These are phyloP conservation scores for Acanthurus lineatus DNA, from an alignment of 2,797 vertebrate species.

Conservation along the genomic window DNA sequence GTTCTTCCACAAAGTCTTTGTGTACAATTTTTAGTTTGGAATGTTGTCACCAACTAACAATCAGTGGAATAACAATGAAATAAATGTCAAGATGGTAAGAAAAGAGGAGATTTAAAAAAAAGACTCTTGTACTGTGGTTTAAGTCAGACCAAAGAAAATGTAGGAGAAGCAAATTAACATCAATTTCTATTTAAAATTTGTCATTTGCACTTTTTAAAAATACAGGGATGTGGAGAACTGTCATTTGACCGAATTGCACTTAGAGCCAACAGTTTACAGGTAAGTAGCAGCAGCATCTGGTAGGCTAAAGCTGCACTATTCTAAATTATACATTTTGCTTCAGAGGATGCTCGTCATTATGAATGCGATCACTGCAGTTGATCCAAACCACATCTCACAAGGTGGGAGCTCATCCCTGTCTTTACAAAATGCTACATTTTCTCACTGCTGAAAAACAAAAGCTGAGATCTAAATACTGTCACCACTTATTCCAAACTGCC, in stretches of 20 bases:
- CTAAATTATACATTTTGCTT: constrained; percentile 5
- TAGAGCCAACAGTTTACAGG: neutral
- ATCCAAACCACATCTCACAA: neutral
- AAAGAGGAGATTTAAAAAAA: neutral
- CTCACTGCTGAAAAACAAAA: neutral
- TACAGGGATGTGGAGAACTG: neutral
- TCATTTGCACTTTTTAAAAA: neutral
- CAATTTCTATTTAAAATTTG: neutral
- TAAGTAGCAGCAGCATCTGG: constrained; percentile 8
- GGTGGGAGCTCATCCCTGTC: neutral
- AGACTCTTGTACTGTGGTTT: neutral
- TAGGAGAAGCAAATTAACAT: neutral
- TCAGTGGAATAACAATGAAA: neutral
- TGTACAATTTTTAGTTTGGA: neutral
- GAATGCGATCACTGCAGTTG: constrained; percentile 6
- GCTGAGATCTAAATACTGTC: neutral
- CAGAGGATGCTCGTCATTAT: neutral
- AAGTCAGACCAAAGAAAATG: neutral
- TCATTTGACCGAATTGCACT: neutral
- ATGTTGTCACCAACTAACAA: neutral
- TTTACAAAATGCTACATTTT: neutral
- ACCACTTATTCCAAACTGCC: neutral
- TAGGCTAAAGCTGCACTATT: neutral
- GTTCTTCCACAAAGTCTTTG: neutral
- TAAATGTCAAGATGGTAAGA: neutral